Conservation (phyloP, 1,140 invertebrate species). For the Gonioctena quinquepunctata region DNA sequence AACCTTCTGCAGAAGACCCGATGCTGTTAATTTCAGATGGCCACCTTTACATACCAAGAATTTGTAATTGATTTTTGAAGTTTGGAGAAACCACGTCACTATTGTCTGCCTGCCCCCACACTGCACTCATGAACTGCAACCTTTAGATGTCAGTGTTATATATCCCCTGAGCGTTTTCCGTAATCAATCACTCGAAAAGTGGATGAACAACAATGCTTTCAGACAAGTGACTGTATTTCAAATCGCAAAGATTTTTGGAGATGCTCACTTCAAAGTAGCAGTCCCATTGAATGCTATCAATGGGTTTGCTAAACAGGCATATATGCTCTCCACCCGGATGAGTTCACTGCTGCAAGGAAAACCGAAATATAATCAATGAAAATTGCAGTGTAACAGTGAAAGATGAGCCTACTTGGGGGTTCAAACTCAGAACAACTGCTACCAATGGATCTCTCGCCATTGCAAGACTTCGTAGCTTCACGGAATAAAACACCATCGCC, state of each 20-base stretch:
- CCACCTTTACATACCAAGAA: conserved; percentile 42
- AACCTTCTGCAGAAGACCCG: conserved; percentile 37
- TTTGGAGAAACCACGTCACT: conserved; percentile 31
- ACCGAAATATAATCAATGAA: too few species aligned
- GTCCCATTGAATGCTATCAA: too few species aligned
- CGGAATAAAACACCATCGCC: too few species aligned
- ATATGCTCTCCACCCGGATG: too few species aligned
- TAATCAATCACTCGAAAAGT: neutral
- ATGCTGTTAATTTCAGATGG: conserved; percentile 46
- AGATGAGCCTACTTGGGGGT: neutral
- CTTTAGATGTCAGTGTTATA: conserved; percentile 12
- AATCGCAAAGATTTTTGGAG: too few species aligned
- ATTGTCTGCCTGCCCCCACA: conserved; percentile 17
- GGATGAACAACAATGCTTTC: neutral
- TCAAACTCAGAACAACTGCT: neutral
- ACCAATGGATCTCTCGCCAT: neutral
- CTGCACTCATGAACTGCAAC: conserved; percentile 4
- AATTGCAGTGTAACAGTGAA: too few species aligned
- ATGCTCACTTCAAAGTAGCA: neutral
- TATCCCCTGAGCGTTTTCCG: neutral
- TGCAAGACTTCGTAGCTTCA: too few species aligned
- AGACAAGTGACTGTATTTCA: neutral
- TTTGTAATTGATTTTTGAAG: conserved; percentile 36
- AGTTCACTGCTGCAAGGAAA: too few species aligned
- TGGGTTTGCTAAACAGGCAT: too few species aligned